Conservation (phyloP, 2,888 invertebrate species). For the Hyalella azteca region DNA sequence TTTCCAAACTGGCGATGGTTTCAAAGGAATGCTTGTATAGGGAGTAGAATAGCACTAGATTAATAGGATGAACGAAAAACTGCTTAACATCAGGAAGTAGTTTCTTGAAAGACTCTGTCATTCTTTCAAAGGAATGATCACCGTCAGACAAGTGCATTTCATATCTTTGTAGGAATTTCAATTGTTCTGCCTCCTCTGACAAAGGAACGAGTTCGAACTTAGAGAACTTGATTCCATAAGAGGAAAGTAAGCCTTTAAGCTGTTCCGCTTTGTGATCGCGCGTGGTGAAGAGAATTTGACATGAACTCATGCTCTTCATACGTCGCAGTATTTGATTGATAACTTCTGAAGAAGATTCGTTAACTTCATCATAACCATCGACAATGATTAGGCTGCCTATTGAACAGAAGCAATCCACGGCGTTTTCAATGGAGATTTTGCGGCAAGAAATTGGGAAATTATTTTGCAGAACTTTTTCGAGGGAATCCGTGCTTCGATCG, state of each 20-base stretch:
- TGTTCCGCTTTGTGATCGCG: background rate
- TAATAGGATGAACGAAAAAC: background rate
- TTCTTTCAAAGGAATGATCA: background rate
- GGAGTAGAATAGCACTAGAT: constrained; percentile 19
- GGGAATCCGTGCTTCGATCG: background rate
- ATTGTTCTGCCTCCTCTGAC: background rate
- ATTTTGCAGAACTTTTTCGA: background rate
- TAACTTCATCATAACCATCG: constrained; percentile 15
- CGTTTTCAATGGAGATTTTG: background rate
- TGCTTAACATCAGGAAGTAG: constrained; percentile 4
- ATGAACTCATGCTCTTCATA: background rate
- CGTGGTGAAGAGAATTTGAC: background rate
- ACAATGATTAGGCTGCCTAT: background rate
- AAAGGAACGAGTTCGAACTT: background rate
- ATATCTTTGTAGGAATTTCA: background rate
- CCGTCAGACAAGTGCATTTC: background rate
- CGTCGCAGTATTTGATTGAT: background rate
- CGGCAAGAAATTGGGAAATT: constrained; percentile 1
- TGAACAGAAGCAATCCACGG: background rate
- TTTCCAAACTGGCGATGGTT: background rate
- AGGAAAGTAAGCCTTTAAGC: background rate
- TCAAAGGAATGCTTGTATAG: background rate
- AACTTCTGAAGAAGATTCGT: background rate
- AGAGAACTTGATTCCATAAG: background rate
- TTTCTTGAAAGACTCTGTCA: background rate